phyloP scores from a whole-genome alignment of 2,113 vertebrate genomes.

The Haplochromis vanheusdeni region DNA sequence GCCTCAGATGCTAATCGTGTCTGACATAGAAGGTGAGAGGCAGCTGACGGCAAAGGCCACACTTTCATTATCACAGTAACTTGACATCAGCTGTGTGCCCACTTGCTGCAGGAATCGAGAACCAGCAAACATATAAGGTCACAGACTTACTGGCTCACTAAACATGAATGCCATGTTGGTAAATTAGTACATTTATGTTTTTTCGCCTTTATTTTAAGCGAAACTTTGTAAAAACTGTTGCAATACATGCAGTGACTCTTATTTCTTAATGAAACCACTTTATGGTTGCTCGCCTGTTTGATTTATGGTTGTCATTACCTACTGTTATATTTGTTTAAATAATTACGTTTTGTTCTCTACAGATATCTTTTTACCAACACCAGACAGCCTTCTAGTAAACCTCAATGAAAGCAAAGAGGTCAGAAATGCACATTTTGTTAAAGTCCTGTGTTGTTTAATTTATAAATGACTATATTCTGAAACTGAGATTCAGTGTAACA shows the following conservation, averaged over 20 bases:
- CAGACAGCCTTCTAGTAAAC: slow-evolving; percentile 95
- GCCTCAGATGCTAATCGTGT: slow-evolving; percentile 97
- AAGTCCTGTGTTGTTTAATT: not conserved
- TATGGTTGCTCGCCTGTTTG: not conserved
- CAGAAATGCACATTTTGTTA: slow-evolving; percentile 44
- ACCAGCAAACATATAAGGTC: fast-evolving
- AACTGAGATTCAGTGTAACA: not conserved
- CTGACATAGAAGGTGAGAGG: slow-evolving; percentile 90
- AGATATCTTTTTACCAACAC: slow-evolving; percentile 98
- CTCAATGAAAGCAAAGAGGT: slow-evolving; percentile 98
- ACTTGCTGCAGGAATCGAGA: not conserved
- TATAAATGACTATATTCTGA: not conserved
- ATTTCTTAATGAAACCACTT: not conserved
- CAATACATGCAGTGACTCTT: not conserved
- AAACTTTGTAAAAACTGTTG: not conserved
- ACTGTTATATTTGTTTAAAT: not conserved
- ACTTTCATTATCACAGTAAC: not conserved
- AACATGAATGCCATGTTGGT: not conserved
- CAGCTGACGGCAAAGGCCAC: not conserved
- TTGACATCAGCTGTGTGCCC: not conserved
- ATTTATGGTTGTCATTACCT: not conserved
- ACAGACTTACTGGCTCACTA: not conserved
- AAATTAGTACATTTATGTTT: not conserved
- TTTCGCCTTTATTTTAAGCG: not conserved
- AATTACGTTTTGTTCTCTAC: slow-evolving; percentile 43